These are phyloP conservation scores for Oophaga pumilio DNA, from an alignment of 2,113 vertebrate genomes.

Conservation along the genomic window DNA sequence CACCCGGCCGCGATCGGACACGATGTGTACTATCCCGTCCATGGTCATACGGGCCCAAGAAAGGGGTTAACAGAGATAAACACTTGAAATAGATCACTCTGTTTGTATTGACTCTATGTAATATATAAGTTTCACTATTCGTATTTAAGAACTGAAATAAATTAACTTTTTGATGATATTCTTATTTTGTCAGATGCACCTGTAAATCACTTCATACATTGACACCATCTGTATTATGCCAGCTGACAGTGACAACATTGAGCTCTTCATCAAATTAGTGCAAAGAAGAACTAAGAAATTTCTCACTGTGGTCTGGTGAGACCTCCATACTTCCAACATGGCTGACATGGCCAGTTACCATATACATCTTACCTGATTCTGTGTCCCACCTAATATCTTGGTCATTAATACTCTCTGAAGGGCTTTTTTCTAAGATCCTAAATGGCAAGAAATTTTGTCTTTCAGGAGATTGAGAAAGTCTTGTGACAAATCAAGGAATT, in stretches of 20 bases:
- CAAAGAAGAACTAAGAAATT: background rate
- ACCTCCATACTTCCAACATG: background rate
- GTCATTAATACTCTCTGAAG: background rate
- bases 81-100: no score
- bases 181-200: no score
- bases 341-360: background rate
- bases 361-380: background rate
- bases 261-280: background rate
- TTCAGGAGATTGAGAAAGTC: no score
- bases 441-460: background rate
- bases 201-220: conserved; percentile 12
- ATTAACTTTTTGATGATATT: no score
- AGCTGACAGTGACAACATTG: background rate
- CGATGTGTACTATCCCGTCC: no score
- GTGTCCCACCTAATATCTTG: background rate
- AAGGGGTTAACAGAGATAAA: no score
- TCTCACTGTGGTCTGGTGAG: background rate
- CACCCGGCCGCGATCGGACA: no score
- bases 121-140: no score
- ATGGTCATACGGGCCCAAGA: no score
- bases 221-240: conserved; percentile 2
- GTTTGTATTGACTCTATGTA: no score
- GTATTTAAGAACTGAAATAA: no score
- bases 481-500: background rate
- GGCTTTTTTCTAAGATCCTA: background rate